Base-by-base conservation (phyloP, 2,888 invertebrate genomes). In the Pristionchus arcanus region DNA sequence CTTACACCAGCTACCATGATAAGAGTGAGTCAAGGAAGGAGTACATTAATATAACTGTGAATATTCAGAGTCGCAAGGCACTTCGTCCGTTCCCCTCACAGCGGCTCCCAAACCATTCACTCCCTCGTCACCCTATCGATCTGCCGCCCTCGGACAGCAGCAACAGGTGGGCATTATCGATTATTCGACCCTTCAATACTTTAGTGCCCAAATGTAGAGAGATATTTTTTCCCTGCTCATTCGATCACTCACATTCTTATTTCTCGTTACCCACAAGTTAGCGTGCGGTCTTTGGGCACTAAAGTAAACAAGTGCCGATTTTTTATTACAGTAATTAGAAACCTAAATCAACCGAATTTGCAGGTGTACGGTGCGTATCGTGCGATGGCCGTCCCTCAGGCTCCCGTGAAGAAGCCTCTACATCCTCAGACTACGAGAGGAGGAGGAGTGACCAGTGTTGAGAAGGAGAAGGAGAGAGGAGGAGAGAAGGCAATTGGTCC, bases 21-120 rank as follows among this genome's bases (percentile, higher is more conserved):
- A 86, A 66, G 66, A 86, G 86, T 86, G n/a, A 86, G 86, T 85
- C 13, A n/a, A 49, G 16, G 25, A 28, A 81, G n/a, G n/a, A 9
- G 34, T 49, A n/a, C n/a, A 5, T 49, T 49, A 16, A 49, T 83
- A 53, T 34, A 19, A 19, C 42, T 84, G 2, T 84, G 55, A n/a
- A 49, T 25, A 4, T 9, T 4, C 84, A 84, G 84, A 84, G 84
- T 77, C 77, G 25, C 16, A 28, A 28, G 53, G 28, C n/a, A 28
- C 31, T 9, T 28, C 84, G 5, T 37, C 84, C 19, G 28, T 84
- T n/a, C 55, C 55, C 13, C 19, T 84, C 31, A 84, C 53, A 9
- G 55, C 84, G 15, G 84, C 55, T 16, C 84, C 84, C 55, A 84
- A 84, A 19, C 84, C 84, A 53, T 84, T 55, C 84, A 84, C 53